Conservation (phyloP, 1,140 invertebrate species). For the Ostrea edulis region DNA sequence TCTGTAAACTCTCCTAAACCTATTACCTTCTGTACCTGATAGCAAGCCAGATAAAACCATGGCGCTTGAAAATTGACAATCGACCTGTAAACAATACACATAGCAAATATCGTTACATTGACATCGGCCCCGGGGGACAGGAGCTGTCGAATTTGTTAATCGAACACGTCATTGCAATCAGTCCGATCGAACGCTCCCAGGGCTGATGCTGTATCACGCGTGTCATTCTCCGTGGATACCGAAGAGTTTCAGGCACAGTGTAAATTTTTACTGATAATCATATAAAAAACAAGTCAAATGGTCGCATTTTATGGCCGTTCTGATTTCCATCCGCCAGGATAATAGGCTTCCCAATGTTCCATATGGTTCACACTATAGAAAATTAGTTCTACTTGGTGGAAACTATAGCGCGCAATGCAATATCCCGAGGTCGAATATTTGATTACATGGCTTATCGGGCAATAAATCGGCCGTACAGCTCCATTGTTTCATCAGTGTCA, state of each 20-base stretch:
- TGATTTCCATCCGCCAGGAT: neutral
- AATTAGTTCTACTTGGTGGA: neutral
- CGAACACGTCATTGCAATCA: constrained; percentile 2
- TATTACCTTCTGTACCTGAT: neutral
- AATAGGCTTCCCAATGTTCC: neutral
- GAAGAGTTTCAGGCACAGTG: constrained; percentile 1
- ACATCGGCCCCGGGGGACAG: neutral
- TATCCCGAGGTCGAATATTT: neutral
- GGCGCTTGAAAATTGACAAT: neutral
- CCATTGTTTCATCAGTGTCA: constrained; percentile 9
- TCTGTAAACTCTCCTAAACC: neutral
- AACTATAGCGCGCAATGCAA: neutral
- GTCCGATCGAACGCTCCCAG: neutral
- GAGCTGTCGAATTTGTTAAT: neutral
- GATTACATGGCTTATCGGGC: neutral
- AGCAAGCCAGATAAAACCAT: neutral
- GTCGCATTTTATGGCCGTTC: constrained; percentile 1
- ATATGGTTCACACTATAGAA: neutral
- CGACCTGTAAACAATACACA: neutral
- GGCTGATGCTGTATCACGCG: constrained; percentile 6
- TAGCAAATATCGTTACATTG: neutral
- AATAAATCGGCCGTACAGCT: constrained; percentile 25
- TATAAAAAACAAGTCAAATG: neutral
- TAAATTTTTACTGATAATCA: constrained; percentile 11
- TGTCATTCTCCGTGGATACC: neutral